Conservation (phyloP, 2,113 vertebrate species). For the Ovis canadensis region DNA sequence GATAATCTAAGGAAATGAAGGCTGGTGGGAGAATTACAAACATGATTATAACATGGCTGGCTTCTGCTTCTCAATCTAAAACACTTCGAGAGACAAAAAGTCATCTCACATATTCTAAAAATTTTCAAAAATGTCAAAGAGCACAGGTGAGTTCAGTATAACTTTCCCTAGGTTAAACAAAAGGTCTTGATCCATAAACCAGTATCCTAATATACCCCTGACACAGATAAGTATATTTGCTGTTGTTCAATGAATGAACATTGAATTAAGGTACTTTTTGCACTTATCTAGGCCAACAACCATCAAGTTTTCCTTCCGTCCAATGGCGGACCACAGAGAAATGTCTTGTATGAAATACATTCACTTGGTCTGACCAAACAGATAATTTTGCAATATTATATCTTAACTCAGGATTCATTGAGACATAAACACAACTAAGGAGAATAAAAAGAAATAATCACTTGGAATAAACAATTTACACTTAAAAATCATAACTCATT, state of each 20-base stretch:
- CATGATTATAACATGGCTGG: not conserved
- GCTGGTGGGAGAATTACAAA: not conserved
- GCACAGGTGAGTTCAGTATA: not conserved
- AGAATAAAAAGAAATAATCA: not conserved
- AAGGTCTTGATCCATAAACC: not conserved
- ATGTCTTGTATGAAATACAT: not conserved
- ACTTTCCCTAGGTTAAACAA: not conserved
- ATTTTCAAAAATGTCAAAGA: not conserved
- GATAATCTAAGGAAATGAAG: not conserved
- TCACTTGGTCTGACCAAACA: not conserved
- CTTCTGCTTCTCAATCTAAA: not conserved
- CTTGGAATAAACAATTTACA: not conserved
- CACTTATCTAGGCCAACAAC: not conserved
- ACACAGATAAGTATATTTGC: not conserved
- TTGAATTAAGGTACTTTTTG: not conserved
- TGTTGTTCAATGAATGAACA: not conserved
- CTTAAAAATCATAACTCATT: not conserved
- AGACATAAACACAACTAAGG: not conserved
- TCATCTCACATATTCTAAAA: not conserved
- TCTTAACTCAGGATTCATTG: not conserved
- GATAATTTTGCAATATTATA: not conserved
- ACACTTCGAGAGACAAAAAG: not conserved
- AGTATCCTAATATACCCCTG: not conserved
- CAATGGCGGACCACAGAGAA: not conserved
- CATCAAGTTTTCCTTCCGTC: not conserved